Percentiles rank a stretch among this genome's conserved stretches.
These are phyloP conservation scores for Natator depressus DNA, from an alignment of 2,113 vertebrate genomes.

Conservation along the genomic window DNA sequence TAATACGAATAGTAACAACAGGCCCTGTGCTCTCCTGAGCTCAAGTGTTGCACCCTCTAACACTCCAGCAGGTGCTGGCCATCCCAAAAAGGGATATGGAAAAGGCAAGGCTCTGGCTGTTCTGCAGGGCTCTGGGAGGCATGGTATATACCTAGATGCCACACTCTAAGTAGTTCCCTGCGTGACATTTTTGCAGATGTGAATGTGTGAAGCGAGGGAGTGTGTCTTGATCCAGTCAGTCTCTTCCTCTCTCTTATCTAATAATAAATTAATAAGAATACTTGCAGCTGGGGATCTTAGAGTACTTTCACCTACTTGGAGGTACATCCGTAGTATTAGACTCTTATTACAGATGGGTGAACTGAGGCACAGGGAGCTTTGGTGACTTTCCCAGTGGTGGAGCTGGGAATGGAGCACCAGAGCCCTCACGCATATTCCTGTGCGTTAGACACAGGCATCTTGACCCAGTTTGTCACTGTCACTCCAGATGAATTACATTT, in stretches of 20 bases:
- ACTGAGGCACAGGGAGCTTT: conserved; percentile 4
- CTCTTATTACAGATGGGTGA: neutral
- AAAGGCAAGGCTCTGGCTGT: neutral
- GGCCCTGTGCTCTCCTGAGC: neutral
- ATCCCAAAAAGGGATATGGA: neutral
- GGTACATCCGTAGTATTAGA: neutral
- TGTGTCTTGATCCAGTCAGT: neutral
- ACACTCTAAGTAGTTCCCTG: neutral
- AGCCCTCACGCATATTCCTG: neutral
- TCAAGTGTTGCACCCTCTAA: neutral
- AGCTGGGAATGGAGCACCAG: neutral
- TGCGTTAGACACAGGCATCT: conserved; percentile 9
- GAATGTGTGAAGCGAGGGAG: neutral
- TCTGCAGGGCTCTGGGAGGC: neutral
- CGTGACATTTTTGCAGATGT: neutral
- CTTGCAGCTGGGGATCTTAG: neutral
- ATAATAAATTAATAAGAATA: neutral
- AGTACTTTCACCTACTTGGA: neutral
- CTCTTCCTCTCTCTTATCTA: neutral
- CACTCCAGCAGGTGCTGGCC: neutral
- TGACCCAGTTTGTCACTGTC: neutral
- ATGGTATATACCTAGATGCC: neutral
- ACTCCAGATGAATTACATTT: rapidly evolving
- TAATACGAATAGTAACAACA: neutral
- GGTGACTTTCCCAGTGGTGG: neutral